These are phyloP conservation scores for Venusia cambrica DNA, from an alignment of 2,888 invertebrate species.

Conservation along the genomic window DNA sequence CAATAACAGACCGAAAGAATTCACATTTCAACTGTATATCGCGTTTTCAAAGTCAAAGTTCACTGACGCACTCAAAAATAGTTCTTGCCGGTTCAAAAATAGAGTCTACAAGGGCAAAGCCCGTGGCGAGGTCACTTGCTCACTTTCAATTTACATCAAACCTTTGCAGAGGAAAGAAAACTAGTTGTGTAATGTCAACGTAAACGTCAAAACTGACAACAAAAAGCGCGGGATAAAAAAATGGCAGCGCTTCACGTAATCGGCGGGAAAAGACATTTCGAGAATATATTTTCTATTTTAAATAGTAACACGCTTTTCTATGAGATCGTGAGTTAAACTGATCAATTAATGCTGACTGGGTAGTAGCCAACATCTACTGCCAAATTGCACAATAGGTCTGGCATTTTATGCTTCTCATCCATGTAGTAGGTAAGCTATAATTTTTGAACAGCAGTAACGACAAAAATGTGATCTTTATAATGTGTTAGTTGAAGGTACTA, in stretches of 20 bases:
- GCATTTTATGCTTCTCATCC: constrained; percentile 11
- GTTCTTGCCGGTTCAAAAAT: constrained; percentile 19
- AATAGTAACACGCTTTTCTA: constrained; percentile 14
- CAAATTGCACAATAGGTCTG: constrained; percentile 65
- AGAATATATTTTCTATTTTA: constrained; percentile 15
- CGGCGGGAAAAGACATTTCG: constrained; percentile 51
- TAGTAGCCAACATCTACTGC: constrained; percentile 54
- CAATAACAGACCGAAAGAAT: constrained; percentile 32
- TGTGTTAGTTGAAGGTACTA: too few species aligned
- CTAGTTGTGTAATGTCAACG: constrained; percentile 30
- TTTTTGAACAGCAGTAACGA: neutral
- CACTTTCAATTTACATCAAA: constrained; percentile 30
- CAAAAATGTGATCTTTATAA: too few species aligned
- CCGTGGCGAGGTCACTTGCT: constrained; percentile 32
- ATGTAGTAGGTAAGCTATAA: neutral
- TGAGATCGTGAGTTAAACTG: constrained; percentile 24
- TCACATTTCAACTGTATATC: constrained; percentile 42
- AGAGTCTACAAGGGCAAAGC: constrained; percentile 26
- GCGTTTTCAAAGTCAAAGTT: constrained; percentile 27
- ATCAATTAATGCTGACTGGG: constrained; percentile 10
- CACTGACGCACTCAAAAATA: constrained; percentile 29
- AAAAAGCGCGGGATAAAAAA: constrained; percentile 32
- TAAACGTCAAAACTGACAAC: constrained; percentile 38
- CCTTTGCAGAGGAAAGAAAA: constrained; percentile 23
- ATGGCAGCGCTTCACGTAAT: constrained; percentile 40